Evolutionary conservation across 53 echinoderm and acorn worm genomes (phyloP), one percentile per base, ranked within the genome.

Genomic region (Antedon mediterranea): DNA sequence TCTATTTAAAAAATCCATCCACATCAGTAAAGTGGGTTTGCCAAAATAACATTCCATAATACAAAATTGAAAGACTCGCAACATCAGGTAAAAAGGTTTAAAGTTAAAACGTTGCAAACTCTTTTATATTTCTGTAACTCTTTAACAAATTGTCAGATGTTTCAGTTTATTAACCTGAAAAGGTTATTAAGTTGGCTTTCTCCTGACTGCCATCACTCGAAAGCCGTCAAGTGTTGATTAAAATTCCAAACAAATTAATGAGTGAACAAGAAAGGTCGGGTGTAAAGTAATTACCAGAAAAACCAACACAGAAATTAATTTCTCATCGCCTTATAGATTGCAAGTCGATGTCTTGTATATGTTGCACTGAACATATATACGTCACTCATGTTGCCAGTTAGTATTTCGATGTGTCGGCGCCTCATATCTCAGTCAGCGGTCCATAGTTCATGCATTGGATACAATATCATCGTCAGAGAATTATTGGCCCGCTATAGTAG

Each of bases 221-320:
- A 57, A 57, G 20, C 57, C 57, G 57, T 57, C 57, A 57, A 57
- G 57, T 15, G 15, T 57, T 57, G 57, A 57, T 57, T 57, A 57
- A 57, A 57, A 57, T 57, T 57, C 57, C 57, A 57, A 57, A 57
- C 57, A 57, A 57, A 57, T 57, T 57, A 57, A 57, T 57, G 57
- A 57, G 57, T 57, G 57, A 57, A 57, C 57, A 57, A 57, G 57
- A 15, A 57, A 57, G 57, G 57, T 57, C 57, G 57, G 23, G 57
- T 57, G 57, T 57, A 57, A 57, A 57, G 57, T 23, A 57, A 57
- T 57, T 57, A 57, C 57, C 57, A 8, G 57, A 57, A 57, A 57
- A 57, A 57, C 57, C 57, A 57, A 57, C 57, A 57, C 23, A 57
- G 20, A 57, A 57, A 57, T 57, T 57, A 57, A 57, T 57, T 57